These are phyloP conservation scores for Catharus ustulatus DNA, from an alignment of 2,797 vertebrate genomes.

Conservation along the genomic window DNA sequence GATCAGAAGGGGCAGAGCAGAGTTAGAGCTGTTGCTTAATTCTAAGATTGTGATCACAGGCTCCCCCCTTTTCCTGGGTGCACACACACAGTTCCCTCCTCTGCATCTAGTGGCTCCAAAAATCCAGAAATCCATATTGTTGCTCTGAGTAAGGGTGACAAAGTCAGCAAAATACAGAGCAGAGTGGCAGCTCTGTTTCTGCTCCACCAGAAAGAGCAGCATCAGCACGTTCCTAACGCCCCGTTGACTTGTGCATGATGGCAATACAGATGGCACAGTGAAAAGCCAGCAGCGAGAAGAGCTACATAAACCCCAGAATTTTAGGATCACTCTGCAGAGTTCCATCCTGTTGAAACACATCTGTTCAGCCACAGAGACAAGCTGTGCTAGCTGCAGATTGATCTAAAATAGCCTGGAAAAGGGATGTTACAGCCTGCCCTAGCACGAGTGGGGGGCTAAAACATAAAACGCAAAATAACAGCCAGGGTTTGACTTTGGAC, in stretches of 20 bases:
- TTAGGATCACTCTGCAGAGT: neutral
- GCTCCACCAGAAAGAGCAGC: neutral
- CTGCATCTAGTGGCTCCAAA: neutral
- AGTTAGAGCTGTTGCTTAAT: neutral
- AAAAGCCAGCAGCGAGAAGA: neutral
- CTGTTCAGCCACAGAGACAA: constrained; percentile 34
- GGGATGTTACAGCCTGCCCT: neutral
- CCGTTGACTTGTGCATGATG: neutral
- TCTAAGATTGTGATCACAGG: neutral
- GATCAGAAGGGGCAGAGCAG: neutral
- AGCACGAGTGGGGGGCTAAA: neutral
- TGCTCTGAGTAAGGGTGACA: neutral
- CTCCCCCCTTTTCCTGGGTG: neutral
- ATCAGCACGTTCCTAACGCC: constrained; percentile 32
- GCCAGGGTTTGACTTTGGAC: neutral
- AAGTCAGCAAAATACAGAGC: neutral
- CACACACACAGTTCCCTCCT: neutral
- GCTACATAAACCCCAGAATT: neutral
- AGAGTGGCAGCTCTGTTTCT: neutral
- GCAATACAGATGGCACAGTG: constrained; percentile 10
- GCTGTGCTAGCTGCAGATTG: constrained; percentile 7
- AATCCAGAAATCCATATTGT: neutral
- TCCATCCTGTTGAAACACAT: constrained; percentile 38
- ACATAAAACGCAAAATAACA: neutral
- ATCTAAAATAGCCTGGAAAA: neutral